These are phyloP conservation scores for Orius insidiosus DNA, from an alignment of 1,140 invertebrate species.

Conservation along the genomic window DNA sequence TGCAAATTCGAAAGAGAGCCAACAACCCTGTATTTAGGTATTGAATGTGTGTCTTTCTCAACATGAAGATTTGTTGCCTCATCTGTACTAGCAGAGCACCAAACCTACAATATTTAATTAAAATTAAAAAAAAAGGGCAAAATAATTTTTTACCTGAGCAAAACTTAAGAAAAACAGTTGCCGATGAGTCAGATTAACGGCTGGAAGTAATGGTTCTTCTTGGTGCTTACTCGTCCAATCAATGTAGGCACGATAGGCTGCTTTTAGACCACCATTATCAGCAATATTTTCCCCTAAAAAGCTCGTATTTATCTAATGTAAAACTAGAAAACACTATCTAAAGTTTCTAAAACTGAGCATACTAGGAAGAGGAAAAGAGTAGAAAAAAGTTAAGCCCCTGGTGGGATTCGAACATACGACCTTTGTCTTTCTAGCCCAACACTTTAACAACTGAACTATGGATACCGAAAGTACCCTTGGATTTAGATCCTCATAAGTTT, in stretches of 20 bases:
- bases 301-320: not conserved
- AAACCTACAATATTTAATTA: slow-evolving; percentile 39
- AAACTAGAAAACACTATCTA: too few relatives aligned
- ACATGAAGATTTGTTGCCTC: slow-evolving; percentile 63
- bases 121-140: slow-evolving; percentile 4
- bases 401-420: too few relatives aligned
- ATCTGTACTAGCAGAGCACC: slow-evolving; percentile 66
- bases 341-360: too few relatives aligned
- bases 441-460: too few relatives aligned
- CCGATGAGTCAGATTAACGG: slow-evolving; percentile 63
- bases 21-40: slow-evolving; percentile 63
- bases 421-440: too few relatives aligned
- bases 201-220: slow-evolving; percentile 49
- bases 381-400: too few relatives aligned
- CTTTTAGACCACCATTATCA: slow-evolving; percentile 84
- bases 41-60: slow-evolving; percentile 70
- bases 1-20: slow-evolving; percentile 76
- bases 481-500: too few relatives aligned
- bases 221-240: slow-evolving; percentile 29
- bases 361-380: too few relatives aligned
- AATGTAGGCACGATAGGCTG: slow-evolving; percentile 75
- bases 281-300: slow-evolving; percentile 74
- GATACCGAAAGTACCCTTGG: too few relatives aligned
- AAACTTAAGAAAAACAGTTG: slow-evolving; percentile 87
- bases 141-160: slow-evolving; percentile 49